A percentile compares a stretch with the other conserved stretches of the same genome.
These are phyloP conservation scores for Macaca nemestrina DNA, from an alignment of 2,113 vertebrate genomes.

Conservation along the genomic window DNA sequence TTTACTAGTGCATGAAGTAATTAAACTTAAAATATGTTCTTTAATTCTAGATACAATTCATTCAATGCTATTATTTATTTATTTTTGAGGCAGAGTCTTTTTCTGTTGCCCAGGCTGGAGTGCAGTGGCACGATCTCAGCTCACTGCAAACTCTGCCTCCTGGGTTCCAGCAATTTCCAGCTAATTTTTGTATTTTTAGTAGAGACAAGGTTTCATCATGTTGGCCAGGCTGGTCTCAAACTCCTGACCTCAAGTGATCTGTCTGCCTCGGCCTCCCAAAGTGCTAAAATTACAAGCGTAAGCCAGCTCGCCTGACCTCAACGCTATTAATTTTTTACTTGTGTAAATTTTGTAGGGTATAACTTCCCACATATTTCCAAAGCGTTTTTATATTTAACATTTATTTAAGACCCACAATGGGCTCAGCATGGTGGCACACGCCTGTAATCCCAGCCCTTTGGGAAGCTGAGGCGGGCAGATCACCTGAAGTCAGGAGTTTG, in stretches of 20 bases:
- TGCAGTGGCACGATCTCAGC: no score
- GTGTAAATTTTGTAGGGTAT: constrained; percentile 1
- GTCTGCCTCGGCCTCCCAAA: not conserved
- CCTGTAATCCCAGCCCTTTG: no score
- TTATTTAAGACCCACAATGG: not conserved
- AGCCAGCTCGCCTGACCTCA: not conserved
- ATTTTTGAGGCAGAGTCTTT: not conserved
- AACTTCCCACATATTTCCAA: not conserved
- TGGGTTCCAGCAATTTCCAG: not conserved
- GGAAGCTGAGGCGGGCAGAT: no score
- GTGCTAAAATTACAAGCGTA: not conserved
- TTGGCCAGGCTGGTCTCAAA: not conserved
- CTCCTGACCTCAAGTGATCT: not conserved
- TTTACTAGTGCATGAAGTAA: not conserved
- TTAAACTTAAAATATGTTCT: constrained; percentile 50
- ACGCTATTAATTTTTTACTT: constrained; percentile 39
- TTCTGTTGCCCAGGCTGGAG: not conserved
- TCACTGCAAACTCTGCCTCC: not conserved
- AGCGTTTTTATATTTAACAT: not conserved
- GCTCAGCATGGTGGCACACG: no score
- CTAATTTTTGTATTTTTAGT: not conserved
- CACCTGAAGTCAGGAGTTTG: no score
- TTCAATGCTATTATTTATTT: not conserved
- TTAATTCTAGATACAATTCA: not conserved
- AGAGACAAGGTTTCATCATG: not conserved